Evolutionary conservation across 2,113 vertebrate genomes (phyloP).

Genomic region (Piliocolobus tephrosceles): DNA sequence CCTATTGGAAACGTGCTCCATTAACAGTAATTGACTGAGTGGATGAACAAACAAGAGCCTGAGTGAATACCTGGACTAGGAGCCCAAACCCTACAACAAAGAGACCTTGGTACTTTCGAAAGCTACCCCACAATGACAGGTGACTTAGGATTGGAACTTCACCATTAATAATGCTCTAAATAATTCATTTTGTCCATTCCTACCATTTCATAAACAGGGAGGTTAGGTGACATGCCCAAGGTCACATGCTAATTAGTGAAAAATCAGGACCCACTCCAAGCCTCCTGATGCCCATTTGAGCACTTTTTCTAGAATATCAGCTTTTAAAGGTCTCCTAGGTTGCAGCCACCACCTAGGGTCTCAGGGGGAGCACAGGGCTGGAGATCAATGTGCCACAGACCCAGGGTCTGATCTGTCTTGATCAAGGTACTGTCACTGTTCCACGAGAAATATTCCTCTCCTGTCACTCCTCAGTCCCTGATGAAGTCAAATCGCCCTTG

Average conservation of each 20-base stretch:
- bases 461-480: not conserved
- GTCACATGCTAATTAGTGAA: not conserved
- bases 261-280: not conserved
- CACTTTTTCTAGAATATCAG: not conserved
- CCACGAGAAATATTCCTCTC: not conserved
- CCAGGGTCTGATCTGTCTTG: not conserved
- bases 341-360: not conserved
- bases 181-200: not conserved
- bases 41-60: not conserved
- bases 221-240: not conserved
- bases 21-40: not conserved
- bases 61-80: not conserved
- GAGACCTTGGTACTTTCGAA: not conserved
- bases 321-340: not conserved
- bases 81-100: not conserved
- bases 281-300: not conserved
- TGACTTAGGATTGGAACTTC: not conserved
- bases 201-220: not conserved
- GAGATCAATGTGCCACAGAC: not conserved
- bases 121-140: not conserved
- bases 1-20: not conserved
- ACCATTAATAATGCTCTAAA: not conserved
- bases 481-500: not conserved
- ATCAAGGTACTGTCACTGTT: not conserved
- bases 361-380: not conserved